Conservation (phyloP, 2,113 vertebrate species). For the Ochotona curzoniae region DNA sequence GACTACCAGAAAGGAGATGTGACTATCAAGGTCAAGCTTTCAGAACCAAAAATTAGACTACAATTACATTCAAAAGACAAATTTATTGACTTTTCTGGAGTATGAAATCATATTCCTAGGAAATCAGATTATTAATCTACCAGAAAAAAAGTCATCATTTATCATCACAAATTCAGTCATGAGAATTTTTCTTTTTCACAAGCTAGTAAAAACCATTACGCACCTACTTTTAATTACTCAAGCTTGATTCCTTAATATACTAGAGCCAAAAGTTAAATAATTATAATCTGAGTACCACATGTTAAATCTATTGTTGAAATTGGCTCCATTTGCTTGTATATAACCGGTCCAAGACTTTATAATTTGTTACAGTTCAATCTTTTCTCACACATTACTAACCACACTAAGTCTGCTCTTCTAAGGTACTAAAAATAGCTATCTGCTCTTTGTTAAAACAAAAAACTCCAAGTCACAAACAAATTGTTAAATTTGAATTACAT, state of each 20-base stretch:
- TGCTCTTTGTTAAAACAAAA: constrained; percentile 9
- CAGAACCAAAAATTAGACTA: not conserved
- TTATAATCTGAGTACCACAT: constrained; percentile 74
- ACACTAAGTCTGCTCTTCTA: constrained; percentile 32
- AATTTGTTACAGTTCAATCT: constrained; percentile 59
- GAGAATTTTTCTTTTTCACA: constrained; percentile 72
- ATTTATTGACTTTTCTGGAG: not conserved
- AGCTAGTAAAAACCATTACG: constrained; percentile 76
- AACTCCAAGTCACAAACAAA: constrained; percentile 2
- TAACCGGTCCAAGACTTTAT: constrained; percentile 57
- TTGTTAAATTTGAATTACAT: constrained; percentile 38
- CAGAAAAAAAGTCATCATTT: not conserved
- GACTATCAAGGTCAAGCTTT: not conserved
- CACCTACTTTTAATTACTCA: constrained; percentile 79
- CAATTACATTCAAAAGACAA: constrained; percentile 17
- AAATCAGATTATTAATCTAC: not conserved
- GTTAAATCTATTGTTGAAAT: constrained; percentile 63
- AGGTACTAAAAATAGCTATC: constrained; percentile 28
- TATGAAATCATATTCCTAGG: constrained; percentile 34
- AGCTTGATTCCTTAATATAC: constrained; percentile 19
- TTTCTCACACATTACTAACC: constrained; percentile 38
- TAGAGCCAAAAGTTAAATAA: constrained; percentile 78
- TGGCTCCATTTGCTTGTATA: constrained; percentile 44
- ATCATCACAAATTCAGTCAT: constrained; percentile 34
- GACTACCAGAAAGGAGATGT: not conserved